Conservation (phyloP, 1,140 invertebrate species). For the Aethina tumida region DNA sequence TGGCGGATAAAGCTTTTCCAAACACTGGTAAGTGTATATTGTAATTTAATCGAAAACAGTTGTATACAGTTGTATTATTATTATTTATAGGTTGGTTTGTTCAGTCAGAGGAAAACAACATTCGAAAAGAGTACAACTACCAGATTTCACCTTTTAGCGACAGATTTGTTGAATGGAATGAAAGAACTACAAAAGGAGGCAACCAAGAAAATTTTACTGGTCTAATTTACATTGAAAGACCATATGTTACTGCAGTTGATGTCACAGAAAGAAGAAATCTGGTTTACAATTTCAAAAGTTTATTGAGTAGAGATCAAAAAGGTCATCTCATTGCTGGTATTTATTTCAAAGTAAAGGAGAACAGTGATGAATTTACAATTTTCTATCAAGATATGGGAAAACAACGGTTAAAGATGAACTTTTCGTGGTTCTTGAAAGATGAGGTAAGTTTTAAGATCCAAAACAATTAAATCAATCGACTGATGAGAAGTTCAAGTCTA, state of each 20-base stretch:
- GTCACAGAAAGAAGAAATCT: conserved; percentile 82
- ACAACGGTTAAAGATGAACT: conserved; percentile 58
- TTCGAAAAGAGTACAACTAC: conserved; percentile 76
- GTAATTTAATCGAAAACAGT: conserved; percentile 5
- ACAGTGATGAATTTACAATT: conserved; percentile 60
- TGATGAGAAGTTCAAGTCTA: too few relatives aligned
- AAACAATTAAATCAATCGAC: too few relatives aligned
- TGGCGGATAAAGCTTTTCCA: conserved; percentile 73
- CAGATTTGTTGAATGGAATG: conserved; percentile 74
- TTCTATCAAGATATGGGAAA: conserved; percentile 64
- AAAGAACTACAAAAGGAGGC: conserved; percentile 53
- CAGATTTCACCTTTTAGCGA: conserved; percentile 50
- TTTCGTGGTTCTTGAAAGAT: conserved; percentile 52
- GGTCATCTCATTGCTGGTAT: conserved; percentile 71
- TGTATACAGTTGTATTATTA: not conserved
- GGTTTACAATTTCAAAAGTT: conserved; percentile 77
- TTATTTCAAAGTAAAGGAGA: conserved; percentile 63
- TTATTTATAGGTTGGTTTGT: conserved; percentile 61
- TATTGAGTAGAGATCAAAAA: conserved; percentile 68
- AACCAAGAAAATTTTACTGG: conserved; percentile 45
- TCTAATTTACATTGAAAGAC: conserved; percentile 65
- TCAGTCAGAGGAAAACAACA: conserved; percentile 60
- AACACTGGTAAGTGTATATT: conserved; percentile 55
- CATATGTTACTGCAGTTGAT: conserved; percentile 71
- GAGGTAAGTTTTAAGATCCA: conserved; percentile 42